These are phyloP conservation scores for Cercopithecus mona DNA, from an alignment of 2,113 vertebrate species.

Conservation along the genomic window DNA sequence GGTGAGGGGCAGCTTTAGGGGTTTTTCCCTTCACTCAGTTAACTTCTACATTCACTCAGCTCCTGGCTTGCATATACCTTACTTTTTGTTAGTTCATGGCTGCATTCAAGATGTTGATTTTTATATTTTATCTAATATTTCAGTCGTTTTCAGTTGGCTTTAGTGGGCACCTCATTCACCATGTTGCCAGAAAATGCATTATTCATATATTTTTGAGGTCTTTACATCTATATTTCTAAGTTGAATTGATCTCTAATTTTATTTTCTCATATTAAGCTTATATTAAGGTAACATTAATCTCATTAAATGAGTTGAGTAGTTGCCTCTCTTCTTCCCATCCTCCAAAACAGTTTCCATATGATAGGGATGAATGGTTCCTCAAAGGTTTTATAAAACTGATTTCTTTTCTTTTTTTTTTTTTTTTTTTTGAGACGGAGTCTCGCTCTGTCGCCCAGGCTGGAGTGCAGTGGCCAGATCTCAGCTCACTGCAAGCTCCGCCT, in stretches of 20 bases:
- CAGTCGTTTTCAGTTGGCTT: slow-evolving; percentile 15
- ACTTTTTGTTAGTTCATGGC: not conserved
- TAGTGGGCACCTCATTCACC: not conserved
- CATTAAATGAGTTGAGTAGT: not conserved
- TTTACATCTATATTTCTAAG: not conserved
- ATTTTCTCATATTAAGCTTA: not conserved
- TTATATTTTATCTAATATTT: not conserved
- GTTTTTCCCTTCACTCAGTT: not conserved
- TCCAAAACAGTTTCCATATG: not conserved
- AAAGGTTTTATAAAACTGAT: not conserved
- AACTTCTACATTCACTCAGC: not conserved
- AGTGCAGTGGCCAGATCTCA: too few relatives aligned
- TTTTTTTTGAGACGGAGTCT: too few relatives aligned
- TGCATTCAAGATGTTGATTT: not conserved
- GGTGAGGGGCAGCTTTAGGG: not conserved
- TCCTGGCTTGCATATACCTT: not conserved
- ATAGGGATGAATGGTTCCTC: not conserved
- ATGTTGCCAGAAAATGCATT: not conserved
- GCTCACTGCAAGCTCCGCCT: too few relatives aligned
- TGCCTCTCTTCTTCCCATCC: not conserved
- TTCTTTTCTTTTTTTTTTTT: not conserved
- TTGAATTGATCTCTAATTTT: not conserved
- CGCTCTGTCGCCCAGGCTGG: too few relatives aligned
- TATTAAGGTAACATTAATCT: not conserved
- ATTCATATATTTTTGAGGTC: not conserved